Conservation (phyloP, 1,140 invertebrate species). For the silkworm (Bombyx mori) region ASM3026992v2 NC_085133.1:2675501-2676000, state of each 20-base stretch:
- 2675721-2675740: conserved; percentile 58
- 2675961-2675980: conserved; percentile 25
- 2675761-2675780: conserved; percentile 35
- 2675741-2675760: conserved; percentile 55
- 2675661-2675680: conserved; percentile 21
- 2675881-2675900: conserved; percentile 30
- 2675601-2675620: too few species aligned
- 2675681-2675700: conserved; percentile 22
- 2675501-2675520: too few species aligned
- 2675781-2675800: conserved; percentile 25
- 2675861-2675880: conserved; percentile 4
- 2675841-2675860: conserved; percentile 57
- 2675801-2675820: conserved; percentile 18
- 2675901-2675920: conserved; percentile 41
- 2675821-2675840: conserved; percentile 42
- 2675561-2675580: too few species aligned
- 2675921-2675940: conserved; percentile 55
- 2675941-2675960: conserved; percentile 41
- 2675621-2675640: too few species aligned
- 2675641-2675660: neutral
- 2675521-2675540: too few species aligned
- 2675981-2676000: conserved; percentile 17
- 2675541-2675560: too few species aligned
- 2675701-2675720: conserved; percentile 44
- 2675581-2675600: too few species aligned